Evolutionary conservation across 2,888 invertebrate genomes (phyloP).

Genomic region (Tuberolachnus salignus): DNA sequence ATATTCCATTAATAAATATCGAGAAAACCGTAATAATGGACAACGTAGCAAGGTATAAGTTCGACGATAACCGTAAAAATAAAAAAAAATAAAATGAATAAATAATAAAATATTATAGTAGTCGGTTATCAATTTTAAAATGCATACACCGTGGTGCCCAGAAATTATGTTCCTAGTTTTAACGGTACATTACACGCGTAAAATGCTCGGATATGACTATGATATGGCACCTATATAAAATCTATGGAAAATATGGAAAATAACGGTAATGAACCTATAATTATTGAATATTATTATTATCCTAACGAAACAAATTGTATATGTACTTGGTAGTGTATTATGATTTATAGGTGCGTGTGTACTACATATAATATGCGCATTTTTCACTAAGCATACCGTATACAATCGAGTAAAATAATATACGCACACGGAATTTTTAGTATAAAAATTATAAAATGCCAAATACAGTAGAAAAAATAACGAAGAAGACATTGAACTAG

Average conservation of each 20-base stretch:
- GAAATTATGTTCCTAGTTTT: background rate
- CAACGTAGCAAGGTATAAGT: constrained; percentile 7
- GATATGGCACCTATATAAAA: too few species aligned
- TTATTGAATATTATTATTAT: background rate
- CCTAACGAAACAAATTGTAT: background rate
- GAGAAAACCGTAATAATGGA: constrained; percentile 29
- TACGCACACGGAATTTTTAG: too few species aligned
- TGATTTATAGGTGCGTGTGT: too few species aligned
- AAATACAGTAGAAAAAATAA: too few species aligned
- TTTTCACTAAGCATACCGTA: too few species aligned
- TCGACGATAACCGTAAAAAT: constrained; percentile 5
- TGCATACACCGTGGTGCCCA: constrained; percentile 15
- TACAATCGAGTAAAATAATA: too few species aligned
- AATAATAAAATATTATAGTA: background rate
- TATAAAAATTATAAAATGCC: too few species aligned
- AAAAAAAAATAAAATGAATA: constrained; percentile 1
- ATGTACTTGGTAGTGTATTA: too few species aligned
- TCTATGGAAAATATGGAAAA: too few species aligned
- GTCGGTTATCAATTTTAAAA: constrained; percentile 10
- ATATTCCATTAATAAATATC: constrained; percentile 14
- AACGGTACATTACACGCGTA: background rate
- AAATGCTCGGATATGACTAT: background rate
- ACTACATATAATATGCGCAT: too few species aligned
- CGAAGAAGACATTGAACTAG: too few species aligned
- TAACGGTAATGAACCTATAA: background rate